Percentiles rank a stretch among this genome's conserved stretches.
Conservation (phyloP, 2,797 vertebrate species). For the Valencia hispanica region DNA sequence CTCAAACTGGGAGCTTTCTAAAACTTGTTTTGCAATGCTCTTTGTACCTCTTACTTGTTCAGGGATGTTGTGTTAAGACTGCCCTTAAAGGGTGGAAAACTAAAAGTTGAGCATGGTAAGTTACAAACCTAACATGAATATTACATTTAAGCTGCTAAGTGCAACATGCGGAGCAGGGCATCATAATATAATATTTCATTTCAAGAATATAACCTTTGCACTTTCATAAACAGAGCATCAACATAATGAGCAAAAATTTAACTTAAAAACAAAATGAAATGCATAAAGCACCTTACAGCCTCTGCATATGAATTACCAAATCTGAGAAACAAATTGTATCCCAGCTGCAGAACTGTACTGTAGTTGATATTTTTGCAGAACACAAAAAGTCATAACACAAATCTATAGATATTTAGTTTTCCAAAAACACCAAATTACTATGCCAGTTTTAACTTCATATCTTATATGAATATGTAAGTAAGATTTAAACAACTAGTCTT, state of each 20-base stretch:
- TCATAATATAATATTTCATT: neutral
- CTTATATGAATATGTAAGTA: constrained; percentile 2
- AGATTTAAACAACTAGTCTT: neutral
- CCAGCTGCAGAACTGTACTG: neutral
- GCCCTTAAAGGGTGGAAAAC: neutral
- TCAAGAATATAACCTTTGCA: neutral
- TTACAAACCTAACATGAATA: neutral
- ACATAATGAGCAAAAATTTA: neutral
- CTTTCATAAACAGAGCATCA: neutral
- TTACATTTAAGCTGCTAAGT: neutral
- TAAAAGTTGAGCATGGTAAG: neutral
- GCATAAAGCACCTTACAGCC: neutral
- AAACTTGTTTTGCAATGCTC: constrained; percentile 20
- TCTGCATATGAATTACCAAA: neutral
- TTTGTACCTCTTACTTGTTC: constrained; percentile 25
- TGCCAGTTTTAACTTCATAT: neutral
- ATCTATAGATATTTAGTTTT: neutral
- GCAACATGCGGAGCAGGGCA: neutral
- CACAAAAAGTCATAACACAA: neutral
- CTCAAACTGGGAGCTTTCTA: constrained; percentile 22
- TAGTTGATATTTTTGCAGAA: neutral
- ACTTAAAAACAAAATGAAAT: neutral
- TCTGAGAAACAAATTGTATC: neutral
- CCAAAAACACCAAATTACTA: neutral
- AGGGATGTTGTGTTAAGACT: constrained; percentile 6